Conservation (phyloP, 2,797 vertebrate species). For the Sebastes vulpes region DNA sequence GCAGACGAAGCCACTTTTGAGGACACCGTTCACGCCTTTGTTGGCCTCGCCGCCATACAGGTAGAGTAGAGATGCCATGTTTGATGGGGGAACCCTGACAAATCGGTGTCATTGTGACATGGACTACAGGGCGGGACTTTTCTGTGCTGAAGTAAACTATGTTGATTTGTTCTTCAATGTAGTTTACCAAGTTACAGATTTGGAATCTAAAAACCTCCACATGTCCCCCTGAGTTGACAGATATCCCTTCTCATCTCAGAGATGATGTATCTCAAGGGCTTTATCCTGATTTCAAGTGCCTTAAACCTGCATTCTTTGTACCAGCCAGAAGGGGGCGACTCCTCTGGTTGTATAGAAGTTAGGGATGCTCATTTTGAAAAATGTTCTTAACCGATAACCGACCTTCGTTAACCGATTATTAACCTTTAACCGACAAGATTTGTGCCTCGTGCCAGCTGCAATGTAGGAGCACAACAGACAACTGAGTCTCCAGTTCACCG, state of each 20-base stretch:
- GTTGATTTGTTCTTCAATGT: background rate
- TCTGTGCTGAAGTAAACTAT: background rate
- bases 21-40: constrained; percentile 92
- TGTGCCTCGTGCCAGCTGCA: too few species aligned
- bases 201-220: background rate
- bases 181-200: background rate
- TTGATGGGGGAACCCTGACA: background rate
- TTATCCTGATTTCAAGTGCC: background rate
- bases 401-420: too few species aligned
- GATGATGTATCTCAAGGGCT: background rate
- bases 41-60: constrained; percentile 96
- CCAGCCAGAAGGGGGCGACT: too few species aligned
- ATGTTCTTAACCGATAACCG: too few species aligned
- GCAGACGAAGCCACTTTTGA: constrained; percentile 91
- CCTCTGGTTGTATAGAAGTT: background rate
- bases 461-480: too few species aligned
- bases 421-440: too few species aligned
- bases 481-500: too few species aligned
- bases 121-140: too few species aligned
- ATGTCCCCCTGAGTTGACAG: background rate
- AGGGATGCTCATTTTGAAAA: too few species aligned
- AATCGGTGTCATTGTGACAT: background rate
- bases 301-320: too few species aligned
- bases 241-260: background rate
- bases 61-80: constrained; percentile 64